Base-by-base conservation (phyloP, 2,888 invertebrate genomes). In the Desoria tigrina region DNA sequence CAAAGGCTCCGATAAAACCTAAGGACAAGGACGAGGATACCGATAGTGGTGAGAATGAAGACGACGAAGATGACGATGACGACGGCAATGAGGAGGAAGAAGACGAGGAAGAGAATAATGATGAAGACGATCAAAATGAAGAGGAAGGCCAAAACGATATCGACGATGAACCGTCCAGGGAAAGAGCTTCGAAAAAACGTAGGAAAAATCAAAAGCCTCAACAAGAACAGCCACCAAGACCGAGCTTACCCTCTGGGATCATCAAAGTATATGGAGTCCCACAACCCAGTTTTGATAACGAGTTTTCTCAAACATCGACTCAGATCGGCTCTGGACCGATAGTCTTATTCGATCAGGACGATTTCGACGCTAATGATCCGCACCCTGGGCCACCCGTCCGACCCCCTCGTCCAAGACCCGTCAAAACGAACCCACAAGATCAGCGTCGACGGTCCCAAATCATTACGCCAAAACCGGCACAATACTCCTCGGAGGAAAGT, bases 261-360 rank as follows among this genome's bases (percentile, higher is more conserved):
- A 70, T 70, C 27, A 51, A 57, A 16, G 69, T 69, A 18, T 69
- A 69, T 49, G 69, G 70, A 2, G 54, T 66, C 4, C 65, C 66
- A 14, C 58, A 58, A 18, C 50, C 37, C 11, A 67, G 66, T 27
- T 67, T 70, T 56, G 67, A 65, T 24, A 58, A 28, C 18, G 70
- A 70, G 6, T 70, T 70, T 61, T 32, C 55, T 6, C 27, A 49
- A 50, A 45, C 66, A 1, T 32, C 66, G 7, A 42, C 42, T 16
- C 54, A 64, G 23, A 66, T 70, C 21, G 70, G 70, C n/a, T 21
- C 37, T 0, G 45, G 55, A 11, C 56, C 56, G 0, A 49, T 65
- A 0, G 26, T 42, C 1, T 14, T 67, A 2, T 70, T 70, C 56
- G 70, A 67, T 24, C 66, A 70, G 32, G 70, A 70, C 27, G 66